Base-by-base conservation (phyloP, 1,140 invertebrate species). In the Mizuhopecten yessoensis region DNA sequence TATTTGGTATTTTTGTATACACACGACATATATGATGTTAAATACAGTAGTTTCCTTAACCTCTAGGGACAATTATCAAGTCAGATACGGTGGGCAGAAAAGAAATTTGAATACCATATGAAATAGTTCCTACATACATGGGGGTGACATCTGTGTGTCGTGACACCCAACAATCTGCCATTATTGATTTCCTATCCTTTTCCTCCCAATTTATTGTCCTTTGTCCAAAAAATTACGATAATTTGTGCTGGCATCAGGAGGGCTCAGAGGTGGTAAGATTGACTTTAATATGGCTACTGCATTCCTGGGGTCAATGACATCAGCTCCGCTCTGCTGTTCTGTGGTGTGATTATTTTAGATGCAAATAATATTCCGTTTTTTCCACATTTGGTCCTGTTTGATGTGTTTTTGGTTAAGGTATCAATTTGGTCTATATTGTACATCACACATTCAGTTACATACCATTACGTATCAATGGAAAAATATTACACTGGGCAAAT, bases 201-300 rank as follows among this genome's bases (percentile, higher is more conserved):
- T n/a, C n/a, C 29, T 0, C 57, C 57, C 57, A 75, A 75, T 75
- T 75, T 29, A 75, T 75, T 75, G 57, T 75, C 57, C 57, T 75
- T 75, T 75, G 57, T 75, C 57, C 57, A 75, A 75, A 75, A 75
- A 75, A 75, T 75, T 75, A 75, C 42, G 57, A 75, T n/a, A 75
- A 75, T 75, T 75, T 75, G 57, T 75, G 57, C 57, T 75, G 23
- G n/a, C n/a, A n/a, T n/a, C n/a, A n/a, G n/a, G 57, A 75, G 57
- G 23, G 57, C 57, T 75, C n/a, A 9, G 17, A 29, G 57, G 9
- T 75, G 23, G n/a, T n/a, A 29, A 17, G 5, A 75, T 75, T 29
- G 57, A 29, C 57, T 75, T 75, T 29, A 29, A 75, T 75, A 75
- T 75, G 5, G 57, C n/a, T n/a, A n/a, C n/a, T n/a, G 23, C 17